Evolutionary conservation across 2,113 vertebrate species (phyloP), one percentile per base, ranked within the genome.

Genomic region (Gila orcuttii): DNA sequence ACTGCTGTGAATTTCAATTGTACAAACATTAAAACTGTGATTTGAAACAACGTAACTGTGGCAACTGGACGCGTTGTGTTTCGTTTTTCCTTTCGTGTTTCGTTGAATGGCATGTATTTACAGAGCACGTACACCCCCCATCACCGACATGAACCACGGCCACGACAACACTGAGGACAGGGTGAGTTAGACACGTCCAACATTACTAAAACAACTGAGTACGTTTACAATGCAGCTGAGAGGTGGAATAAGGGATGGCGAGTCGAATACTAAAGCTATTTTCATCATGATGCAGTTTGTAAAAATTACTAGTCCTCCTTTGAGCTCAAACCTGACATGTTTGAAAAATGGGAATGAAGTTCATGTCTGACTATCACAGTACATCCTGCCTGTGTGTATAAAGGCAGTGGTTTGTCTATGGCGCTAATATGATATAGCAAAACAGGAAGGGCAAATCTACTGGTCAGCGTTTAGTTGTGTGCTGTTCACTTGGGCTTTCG

Each of bases 161-260:
- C 68, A 87, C 60, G 80, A 88, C 74, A 17, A 83, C 55, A 75
- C 66, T 60, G 23, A 80, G 66, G 31, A 88, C 87, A 83, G 60
- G 59, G 74, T 73, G 84, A 71, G 68, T 66, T 36, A 74, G 78
- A 62, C 71, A 82, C 28, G 50, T 77, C 73, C 62, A 71, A 74
- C 78, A 59, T 77, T 47, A 87, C 39, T 33, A 85, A 45, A 87
- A 71, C 83, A 69, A 80, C 36, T 3, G 64, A 52, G 62, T 45
- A 85, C 59, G 42, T 73, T 2, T 47, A 86, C 52, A 50, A 28
- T 57, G 57, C 84, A 66, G 77, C 21, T 66, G 19, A 17, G 23
- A 78, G 21, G 59, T 69, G 47, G 64, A 47, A 62, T 79, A 23
- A 55, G 23, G 69, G 57, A 75, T 9, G 47, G 64, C 36, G 36